phyloP scores from a whole-genome alignment of 2,888 invertebrate genomes.

The Acronicta aceris region DNA sequence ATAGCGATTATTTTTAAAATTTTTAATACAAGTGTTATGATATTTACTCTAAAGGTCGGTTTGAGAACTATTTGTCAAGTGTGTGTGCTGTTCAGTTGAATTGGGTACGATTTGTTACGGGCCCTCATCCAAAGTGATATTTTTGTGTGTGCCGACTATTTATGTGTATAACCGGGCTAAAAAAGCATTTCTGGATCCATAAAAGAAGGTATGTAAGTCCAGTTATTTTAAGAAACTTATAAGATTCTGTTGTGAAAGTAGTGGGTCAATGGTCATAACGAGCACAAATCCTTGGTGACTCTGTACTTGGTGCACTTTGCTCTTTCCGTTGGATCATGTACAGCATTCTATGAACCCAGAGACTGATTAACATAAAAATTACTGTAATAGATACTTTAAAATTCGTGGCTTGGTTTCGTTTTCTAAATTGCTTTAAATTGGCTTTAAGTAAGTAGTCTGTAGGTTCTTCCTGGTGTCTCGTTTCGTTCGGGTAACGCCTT shows the following conservation, averaged over 20 bases:
- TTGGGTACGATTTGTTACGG: conserved; percentile 71
- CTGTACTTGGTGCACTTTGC: conserved; percentile 50
- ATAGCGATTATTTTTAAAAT: conserved; percentile 75
- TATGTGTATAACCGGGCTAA: conserved; percentile 78
- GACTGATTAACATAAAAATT: conserved; percentile 4
- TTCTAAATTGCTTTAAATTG: conserved; percentile 60
- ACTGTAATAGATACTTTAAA: conserved; percentile 1
- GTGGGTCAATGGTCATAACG: conserved; percentile 31
- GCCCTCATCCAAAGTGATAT: conserved; percentile 73
- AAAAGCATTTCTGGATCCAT: conserved; percentile 70
- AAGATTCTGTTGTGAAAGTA: conserved; percentile 48
- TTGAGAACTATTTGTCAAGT: conserved; percentile 68
- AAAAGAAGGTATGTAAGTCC: conserved; percentile 68
- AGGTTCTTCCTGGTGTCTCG: conserved; percentile 42
- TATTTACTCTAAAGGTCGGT: conserved; percentile 67
- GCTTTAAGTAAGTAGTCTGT: conserved; percentile 41
- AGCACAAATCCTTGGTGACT: conserved; percentile 18
- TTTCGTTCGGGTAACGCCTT: conserved; percentile 57
- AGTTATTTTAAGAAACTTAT: conserved; percentile 45
- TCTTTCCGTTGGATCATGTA: conserved; percentile 39
- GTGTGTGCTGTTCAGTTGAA: conserved; percentile 75
- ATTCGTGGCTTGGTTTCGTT: conserved; percentile 34
- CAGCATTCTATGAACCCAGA: conserved; percentile 13
- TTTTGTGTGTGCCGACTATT: conserved; percentile 80
- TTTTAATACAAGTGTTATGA: conserved; percentile 73